Percentiles rank a stretch among this genome's conserved stretches.
Conservation (phyloP, 2,888 invertebrate genomes). For the Rhyacophila evoluta region DNA sequence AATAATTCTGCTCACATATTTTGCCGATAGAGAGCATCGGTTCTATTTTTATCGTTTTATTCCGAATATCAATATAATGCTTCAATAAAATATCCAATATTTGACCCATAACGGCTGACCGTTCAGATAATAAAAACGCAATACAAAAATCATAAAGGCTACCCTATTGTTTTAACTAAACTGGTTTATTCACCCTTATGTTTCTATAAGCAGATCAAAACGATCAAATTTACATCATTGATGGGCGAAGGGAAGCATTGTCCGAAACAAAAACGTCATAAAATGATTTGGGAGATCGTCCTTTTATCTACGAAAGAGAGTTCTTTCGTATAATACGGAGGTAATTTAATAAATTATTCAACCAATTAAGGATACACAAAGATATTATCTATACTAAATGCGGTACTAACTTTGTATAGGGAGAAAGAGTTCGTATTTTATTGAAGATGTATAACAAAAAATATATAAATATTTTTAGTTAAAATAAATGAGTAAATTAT, state of each 20-base stretch:
- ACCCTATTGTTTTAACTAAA: constrained; percentile 33
- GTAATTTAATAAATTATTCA: too few relatives aligned
- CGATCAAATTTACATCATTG: constrained; percentile 9
- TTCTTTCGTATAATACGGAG: background rate
- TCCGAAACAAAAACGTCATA: constrained; percentile 11
- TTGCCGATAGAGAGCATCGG: background rate
- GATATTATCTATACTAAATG: too few relatives aligned
- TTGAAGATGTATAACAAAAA: too few relatives aligned
- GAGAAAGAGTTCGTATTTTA: too few relatives aligned
- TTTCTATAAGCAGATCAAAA: constrained; percentile 20
- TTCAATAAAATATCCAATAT: constrained; percentile 49
- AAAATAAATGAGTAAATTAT: too few relatives aligned
- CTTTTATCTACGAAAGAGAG: background rate
- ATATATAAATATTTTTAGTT: too few relatives aligned
- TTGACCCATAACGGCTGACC: constrained; percentile 51
- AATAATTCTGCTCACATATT: background rate
- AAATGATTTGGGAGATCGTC: background rate
- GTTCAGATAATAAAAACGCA: constrained; percentile 46
- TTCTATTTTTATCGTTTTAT: constrained; percentile 39
- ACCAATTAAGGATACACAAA: too few relatives aligned
- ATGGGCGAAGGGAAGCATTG: constrained; percentile 16
- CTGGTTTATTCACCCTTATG: constrained; percentile 23
- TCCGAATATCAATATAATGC: constrained; percentile 48
- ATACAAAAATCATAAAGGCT: constrained; percentile 23
- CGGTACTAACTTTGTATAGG: too few relatives aligned